A percentile compares a stretch with the other conserved stretches of the same genome.
Conservation (phyloP, 2,797 vertebrate genomes). For the Telmatherina bonti region DNA sequence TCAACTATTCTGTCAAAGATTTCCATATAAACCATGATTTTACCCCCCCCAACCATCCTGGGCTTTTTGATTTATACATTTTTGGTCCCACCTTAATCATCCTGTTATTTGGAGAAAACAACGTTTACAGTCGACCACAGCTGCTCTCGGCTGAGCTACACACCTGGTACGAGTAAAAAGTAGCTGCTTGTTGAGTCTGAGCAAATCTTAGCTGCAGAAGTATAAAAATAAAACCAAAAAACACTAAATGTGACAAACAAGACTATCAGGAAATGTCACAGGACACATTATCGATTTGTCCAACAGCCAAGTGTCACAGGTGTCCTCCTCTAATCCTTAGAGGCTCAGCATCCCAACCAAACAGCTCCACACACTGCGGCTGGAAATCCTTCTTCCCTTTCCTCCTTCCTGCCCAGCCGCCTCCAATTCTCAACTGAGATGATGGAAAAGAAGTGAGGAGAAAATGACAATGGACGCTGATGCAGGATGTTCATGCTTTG, state of each 20-base stretch:
- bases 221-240: no score
- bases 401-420: constrained; percentile 42
- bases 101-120: no score
- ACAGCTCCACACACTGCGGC: constrained; percentile 26
- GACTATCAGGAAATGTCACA: constrained; percentile 11
- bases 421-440: constrained; percentile 46
- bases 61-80: no score
- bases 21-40: no score
- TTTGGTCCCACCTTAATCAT: no score
- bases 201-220: no score
- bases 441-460: constrained; percentile 7
- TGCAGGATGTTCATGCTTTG: constrained; percentile 41
- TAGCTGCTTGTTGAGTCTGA: no score
- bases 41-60: no score
- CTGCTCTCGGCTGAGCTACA: no score
- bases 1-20: no score
- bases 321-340: background rate
- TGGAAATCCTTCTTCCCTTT: constrained; percentile 55
- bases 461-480: constrained; percentile 26
- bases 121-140: no score
- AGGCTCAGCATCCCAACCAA: background rate
- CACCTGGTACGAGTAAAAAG: no score
- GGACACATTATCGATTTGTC: background rate
- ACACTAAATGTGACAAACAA: background rate
- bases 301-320: background rate